Evolutionary conservation across 2,797 vertebrate species (phyloP), one percentile per base, ranked within the genome.

Genomic region (Sitta carolinensis): DNA sequence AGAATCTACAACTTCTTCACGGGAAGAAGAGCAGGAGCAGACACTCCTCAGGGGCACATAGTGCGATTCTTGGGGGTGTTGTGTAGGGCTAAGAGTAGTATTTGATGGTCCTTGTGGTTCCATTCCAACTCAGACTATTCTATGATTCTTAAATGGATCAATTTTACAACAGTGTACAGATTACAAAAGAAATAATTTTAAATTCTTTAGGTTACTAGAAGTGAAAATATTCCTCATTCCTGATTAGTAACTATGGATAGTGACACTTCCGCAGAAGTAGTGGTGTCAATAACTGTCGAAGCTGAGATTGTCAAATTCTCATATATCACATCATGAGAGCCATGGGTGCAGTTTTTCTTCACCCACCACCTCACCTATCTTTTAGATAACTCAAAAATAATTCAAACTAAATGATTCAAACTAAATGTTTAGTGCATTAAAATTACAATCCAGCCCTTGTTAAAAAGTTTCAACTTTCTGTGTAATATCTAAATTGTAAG

Each of bases 361-460:
- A 17, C 20, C 26, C 12, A 48, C 3, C 2, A 0, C 8, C 23
- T 61, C 47, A 92, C 13, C 5, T 14, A 25, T 42, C 3, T 38
- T 70, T 81, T 55, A 45, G 27, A 66, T 68, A 47, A 19, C 47
- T 64, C 16, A 59, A 54, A 90, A 73, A 50, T 18, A 82, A 50
- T 43, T 84, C 25, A 45, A 83, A 43, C 3, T 6, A 45, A 66
- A 91, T 14, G 32, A 59, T 58, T 87, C 16, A 51, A 86, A 40
- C 7, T 11, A 42, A 55, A 89, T 18, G 52, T 62, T 22, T 63
- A 64, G 74, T 83, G 61, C 34, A 34, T 67, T 55, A 86, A 84
- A 92, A 79, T 89, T 78, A 87, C 69, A 95, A 64, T 50, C 18
- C 36, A 91, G 59, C 57, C 73, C 88, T 75, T 92, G 82, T 87